Evolutionary conservation across 1,140 invertebrate species (phyloP).

Genomic region (Lepidotrigona ventralis): DNA sequence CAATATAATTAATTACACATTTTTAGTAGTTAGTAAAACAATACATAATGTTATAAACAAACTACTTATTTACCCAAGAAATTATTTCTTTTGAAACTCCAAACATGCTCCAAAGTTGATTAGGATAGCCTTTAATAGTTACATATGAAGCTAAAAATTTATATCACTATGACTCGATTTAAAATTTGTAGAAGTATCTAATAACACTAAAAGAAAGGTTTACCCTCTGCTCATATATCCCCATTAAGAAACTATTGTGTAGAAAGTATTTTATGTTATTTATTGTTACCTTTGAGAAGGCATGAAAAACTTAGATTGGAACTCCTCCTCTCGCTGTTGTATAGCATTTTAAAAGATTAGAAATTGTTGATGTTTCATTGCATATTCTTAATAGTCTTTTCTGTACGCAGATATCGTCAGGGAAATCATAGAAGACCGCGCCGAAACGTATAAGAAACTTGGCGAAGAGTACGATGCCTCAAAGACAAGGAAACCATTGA

Average conservation of each 20-base stretch:
- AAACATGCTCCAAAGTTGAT: too few species aligned
- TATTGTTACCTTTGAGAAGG: neutral
- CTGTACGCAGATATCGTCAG: slow-evolving; percentile 83
- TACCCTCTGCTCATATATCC: accelerated
- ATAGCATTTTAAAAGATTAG: neutral
- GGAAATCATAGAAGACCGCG: slow-evolving; percentile 87
- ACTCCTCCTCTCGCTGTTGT: neutral
- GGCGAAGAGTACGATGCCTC: slow-evolving; percentile 73
- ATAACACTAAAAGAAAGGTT: neutral
- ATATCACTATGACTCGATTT: too few species aligned
- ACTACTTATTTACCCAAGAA: too few species aligned
- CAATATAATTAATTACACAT: too few species aligned
- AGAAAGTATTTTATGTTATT: neutral
- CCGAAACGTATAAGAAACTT: slow-evolving; percentile 81
- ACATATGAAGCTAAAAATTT: too few species aligned
- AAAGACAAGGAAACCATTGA: slow-evolving; percentile 66
- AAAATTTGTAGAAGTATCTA: neutral
- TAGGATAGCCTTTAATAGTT: too few species aligned
- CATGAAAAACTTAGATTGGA: too few species aligned
- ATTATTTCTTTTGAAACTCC: too few species aligned
- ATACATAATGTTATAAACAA: too few species aligned
- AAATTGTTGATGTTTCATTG: neutral
- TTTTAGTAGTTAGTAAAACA: too few species aligned
- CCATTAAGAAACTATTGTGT: neutral
- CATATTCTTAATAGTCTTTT: neutral